These are phyloP conservation scores for Drosophila buzzatii DNA, from an alignment of 2,888 invertebrate genomes.

Conservation along the genomic window DNA sequence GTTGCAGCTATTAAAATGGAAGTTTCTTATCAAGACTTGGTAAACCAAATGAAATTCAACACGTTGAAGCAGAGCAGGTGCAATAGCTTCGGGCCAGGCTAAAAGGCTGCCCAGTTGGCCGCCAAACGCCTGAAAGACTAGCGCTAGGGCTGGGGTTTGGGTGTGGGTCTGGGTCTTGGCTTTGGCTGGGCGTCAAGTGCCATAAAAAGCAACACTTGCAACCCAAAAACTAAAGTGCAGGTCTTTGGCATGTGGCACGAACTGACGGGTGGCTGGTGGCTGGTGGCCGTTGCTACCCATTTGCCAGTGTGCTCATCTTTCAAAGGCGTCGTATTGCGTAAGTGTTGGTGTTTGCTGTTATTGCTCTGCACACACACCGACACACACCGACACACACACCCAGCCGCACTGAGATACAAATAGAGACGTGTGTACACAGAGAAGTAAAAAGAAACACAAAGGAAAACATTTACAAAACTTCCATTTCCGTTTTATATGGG, in stretches of 20 bases:
- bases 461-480: slow-evolving; percentile 84
- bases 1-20: slow-evolving; percentile 72
- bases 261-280: neutral
- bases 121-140: slow-evolving; percentile 50
- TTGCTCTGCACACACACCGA: slow-evolving; percentile 37
- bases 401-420: slow-evolving; percentile 5
- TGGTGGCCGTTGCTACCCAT: slow-evolving; percentile 36
- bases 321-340: slow-evolving; percentile 71
- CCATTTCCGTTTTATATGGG: slow-evolving; percentile 83
- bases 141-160: slow-evolving; percentile 26
- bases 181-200: slow-evolving; percentile 75
- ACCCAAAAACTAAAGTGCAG: slow-evolving; percentile 79
- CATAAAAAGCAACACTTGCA: slow-evolving; percentile 80
- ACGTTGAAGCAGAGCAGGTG: slow-evolving; percentile 56
- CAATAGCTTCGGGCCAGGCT: slow-evolving; percentile 29
- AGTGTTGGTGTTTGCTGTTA: slow-evolving; percentile 67
- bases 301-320: slow-evolving; percentile 69
- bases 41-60: slow-evolving; percentile 62
- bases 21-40: slow-evolving; percentile 61
- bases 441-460: slow-evolving; percentile 71
- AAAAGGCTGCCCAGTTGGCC: slow-evolving; percentile 36
- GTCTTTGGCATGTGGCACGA: slow-evolving; percentile 60
- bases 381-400: slow-evolving; percentile 4
- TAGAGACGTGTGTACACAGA: slow-evolving; percentile 31
- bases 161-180: slow-evolving; percentile 36